These are phyloP conservation scores for Harpagoxenus sublaevis DNA, from an alignment of 2,888 invertebrate species.

Conservation along the genomic window DNA sequence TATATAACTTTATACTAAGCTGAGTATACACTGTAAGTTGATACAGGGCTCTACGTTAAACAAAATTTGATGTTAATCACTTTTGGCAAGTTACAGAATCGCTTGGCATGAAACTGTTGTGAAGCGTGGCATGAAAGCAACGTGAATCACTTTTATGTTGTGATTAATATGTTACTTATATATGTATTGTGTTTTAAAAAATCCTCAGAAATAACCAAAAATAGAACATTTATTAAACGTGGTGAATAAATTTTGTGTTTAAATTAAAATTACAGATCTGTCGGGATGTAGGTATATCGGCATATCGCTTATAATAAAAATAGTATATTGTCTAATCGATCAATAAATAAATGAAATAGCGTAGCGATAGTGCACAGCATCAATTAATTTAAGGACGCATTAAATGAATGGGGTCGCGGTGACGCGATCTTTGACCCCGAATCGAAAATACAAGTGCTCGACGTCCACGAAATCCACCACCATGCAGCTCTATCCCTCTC, in stretches of 20 bases:
- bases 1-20: slow-evolving; percentile 34
- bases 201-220: background rate
- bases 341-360: slow-evolving; percentile 2
- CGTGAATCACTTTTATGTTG: background rate
- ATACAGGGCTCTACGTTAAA: slow-evolving; percentile 2
- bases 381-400: slow-evolving; percentile 14
- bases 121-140: background rate
- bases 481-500: slow-evolving; percentile 17
- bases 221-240: background rate
- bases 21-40: background rate
- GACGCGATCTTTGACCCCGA: slow-evolving; percentile 61
- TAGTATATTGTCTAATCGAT: background rate
- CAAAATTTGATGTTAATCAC: slow-evolving; percentile 31
- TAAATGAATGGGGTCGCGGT: slow-evolving; percentile 47
- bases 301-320: background rate
- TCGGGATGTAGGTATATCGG: background rate
- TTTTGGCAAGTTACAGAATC: slow-evolving; percentile 14
- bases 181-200: background rate
- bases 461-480: slow-evolving; percentile 56
- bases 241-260: background rate
- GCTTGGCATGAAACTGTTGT: background rate
- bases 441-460: slow-evolving; percentile 63
- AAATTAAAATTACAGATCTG: background rate
- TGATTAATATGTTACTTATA: slow-evolving; percentile 20
- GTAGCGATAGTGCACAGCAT: background rate